Base-by-base conservation (phyloP, 2,888 invertebrate species). In the Acleris cristana region DNA sequence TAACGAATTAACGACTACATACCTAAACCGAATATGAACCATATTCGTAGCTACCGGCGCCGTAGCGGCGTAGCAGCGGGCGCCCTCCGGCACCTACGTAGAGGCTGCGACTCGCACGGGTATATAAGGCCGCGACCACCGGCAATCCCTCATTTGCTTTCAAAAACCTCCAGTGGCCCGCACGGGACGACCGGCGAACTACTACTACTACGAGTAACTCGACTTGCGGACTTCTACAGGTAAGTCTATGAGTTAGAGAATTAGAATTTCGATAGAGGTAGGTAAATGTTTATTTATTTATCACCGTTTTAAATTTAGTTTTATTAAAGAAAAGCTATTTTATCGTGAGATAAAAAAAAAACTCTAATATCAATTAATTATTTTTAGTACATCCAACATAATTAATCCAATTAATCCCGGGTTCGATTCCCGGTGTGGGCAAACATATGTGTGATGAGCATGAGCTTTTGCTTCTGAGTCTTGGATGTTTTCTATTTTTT, bases 81-180 rank as follows among this genome's bases (percentile, higher is more conserved):
- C 40, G 40, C 48, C 45, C 45, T 16, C 14, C 45, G n/a, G 16
- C 78, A 81, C 79, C 83, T 82, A 85, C 84, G 83, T 79, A 80
- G 76, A 74, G 71, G 70, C 76, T 72, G 73, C 77, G 76, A 76
- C 73, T 73, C 78, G 74, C 74, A 77, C 73, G 74, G 74, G 79
- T 91, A 91, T 91, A 91, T 84, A 91, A 91, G 78, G 79, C 74
- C 72, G 79, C 72, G 76, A 26, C 76, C 76, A 76, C 76, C 76
- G 79, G 77, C 76, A 76, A 80, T 72, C 81, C 83, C 82, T 88
- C 90, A 91, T 90, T 91, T 90, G 85, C 80, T 81, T 84, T 83
- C 82, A 80, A 81, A 80, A 74, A 79, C 82, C 82, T 81, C 78
- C 84, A 76, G 76, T 76, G 74, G 71, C 71, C 74, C 76, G 80